Conservation (phyloP, 2,888 invertebrate genomes). For the Zele albiditarsus region DNA sequence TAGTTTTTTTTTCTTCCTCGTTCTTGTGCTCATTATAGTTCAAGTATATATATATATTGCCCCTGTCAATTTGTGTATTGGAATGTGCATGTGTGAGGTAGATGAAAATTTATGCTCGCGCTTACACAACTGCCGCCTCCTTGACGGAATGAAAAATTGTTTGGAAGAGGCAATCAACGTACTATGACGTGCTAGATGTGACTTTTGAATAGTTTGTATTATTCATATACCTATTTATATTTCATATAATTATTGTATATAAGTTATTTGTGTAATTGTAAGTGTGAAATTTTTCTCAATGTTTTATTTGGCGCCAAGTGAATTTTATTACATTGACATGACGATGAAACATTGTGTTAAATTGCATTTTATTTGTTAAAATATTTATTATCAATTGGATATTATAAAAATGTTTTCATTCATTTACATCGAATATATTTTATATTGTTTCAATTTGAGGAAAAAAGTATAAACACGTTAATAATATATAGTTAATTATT, state of each 20-base stretch:
- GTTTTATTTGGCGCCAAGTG: neutral
- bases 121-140: conserved; percentile 3
- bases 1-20: neutral
- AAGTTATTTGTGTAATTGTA: neutral
- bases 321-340: neutral
- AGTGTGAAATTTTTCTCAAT: conserved; percentile 20
- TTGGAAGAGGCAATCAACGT: conserved; percentile 34
- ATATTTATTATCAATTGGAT: too few relatives aligned
- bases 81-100: neutral
- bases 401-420: too few relatives aligned
- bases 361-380: too few relatives aligned
- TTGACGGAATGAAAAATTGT: conserved; percentile 41
- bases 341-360: too few relatives aligned
- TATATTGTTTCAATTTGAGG: too few relatives aligned
- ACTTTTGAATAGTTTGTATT: conserved; percentile 7
- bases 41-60: neutral
- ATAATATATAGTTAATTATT: too few relatives aligned
- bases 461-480: too few relatives aligned
- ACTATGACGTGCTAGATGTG: conserved; percentile 35
- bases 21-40: neutral
- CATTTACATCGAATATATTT: too few relatives aligned
- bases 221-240: neutral
- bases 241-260: neutral
- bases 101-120: conserved; percentile 34
- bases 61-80: neutral